Evolutionary conservation across 2,888 invertebrate species (phyloP).

Genomic region (Rhamnusium bicolor): DNA sequence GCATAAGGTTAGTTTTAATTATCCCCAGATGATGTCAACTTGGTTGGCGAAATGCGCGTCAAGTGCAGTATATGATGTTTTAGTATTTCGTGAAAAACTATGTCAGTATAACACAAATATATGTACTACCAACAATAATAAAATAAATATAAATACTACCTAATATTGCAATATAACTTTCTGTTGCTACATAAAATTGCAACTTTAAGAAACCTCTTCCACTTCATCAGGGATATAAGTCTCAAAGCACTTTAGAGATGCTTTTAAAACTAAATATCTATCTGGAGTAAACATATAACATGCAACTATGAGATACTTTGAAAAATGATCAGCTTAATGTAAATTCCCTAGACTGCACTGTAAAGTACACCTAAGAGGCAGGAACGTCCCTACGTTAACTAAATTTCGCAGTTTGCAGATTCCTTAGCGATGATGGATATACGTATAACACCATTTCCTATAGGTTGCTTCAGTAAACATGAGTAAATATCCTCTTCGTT

Average conservation of each 20-base stretch:
- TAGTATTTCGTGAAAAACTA: too few relatives aligned
- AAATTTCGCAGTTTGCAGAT: conserved; percentile 41
- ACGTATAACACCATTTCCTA: conserved; percentile 44
- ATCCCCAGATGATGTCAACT: too few relatives aligned
- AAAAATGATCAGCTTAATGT: conserved; percentile 23
- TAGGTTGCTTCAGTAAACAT: conserved; percentile 54
- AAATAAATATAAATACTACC: too few relatives aligned
- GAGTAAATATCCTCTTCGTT: conserved; percentile 50
- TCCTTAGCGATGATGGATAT: conserved; percentile 40
- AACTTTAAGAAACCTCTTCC: background rate
- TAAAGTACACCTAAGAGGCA: conserved; percentile 14
- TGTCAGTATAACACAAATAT: too few relatives aligned
- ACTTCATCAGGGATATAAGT: background rate
- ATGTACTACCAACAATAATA: too few relatives aligned
- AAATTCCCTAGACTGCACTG: conserved; percentile 11
- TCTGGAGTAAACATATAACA: background rate
- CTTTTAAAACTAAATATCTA: conserved; percentile 6
- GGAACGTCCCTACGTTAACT: conserved; percentile 2
- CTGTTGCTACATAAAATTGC: background rate
- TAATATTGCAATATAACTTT: background rate
- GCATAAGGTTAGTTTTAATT: too few relatives aligned
- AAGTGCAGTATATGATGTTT: too few relatives aligned
- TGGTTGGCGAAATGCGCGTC: too few relatives aligned
- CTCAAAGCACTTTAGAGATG: background rate
- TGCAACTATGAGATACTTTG: conserved; percentile 22